Evolutionary conservation across 2,797 vertebrate genomes (phyloP).

Genomic region (Hirundo rustica): DNA sequence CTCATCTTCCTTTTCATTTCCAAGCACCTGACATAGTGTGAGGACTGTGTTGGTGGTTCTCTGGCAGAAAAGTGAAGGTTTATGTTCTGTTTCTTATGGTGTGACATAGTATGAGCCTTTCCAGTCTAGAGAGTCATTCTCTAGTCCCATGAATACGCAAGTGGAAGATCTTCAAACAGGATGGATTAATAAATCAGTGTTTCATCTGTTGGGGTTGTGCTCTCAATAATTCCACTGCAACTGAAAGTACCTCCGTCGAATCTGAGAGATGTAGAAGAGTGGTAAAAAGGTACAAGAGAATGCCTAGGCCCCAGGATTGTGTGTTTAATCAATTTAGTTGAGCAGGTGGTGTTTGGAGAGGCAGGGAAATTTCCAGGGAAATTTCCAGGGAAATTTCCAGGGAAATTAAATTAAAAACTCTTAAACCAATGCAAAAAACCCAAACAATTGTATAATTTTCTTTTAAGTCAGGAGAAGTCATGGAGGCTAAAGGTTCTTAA

Average conservation of each 20-base stretch:
- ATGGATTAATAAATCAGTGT: not conserved
- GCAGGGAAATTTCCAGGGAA: not conserved
- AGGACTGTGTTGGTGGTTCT: not conserved
- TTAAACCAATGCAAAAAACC: not conserved
- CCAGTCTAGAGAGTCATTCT: not conserved
- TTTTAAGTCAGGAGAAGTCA: not conserved
- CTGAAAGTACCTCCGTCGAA: not conserved
- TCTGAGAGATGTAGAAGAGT: not conserved
- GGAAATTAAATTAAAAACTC: not conserved
- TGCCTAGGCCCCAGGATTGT: not conserved
- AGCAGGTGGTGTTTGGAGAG: slow-evolving; percentile 16
- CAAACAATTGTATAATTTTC: not conserved
- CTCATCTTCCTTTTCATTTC: not conserved
- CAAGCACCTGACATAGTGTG: not conserved
- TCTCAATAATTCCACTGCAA: not conserved
- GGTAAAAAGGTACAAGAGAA: not conserved
- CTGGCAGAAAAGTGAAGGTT: not conserved
- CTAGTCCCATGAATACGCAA: not conserved
- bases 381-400: not conserved
- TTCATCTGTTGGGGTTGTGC: not conserved
- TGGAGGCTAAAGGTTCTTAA: not conserved
- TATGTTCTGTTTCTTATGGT: not conserved
- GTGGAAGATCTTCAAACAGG: not conserved
- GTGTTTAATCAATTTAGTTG: not conserved
- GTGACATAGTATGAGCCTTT: not conserved